Evolutionary conservation across 2,797 vertebrate genomes (phyloP).

Genomic region (Halcyon smyrnensis): DNA sequence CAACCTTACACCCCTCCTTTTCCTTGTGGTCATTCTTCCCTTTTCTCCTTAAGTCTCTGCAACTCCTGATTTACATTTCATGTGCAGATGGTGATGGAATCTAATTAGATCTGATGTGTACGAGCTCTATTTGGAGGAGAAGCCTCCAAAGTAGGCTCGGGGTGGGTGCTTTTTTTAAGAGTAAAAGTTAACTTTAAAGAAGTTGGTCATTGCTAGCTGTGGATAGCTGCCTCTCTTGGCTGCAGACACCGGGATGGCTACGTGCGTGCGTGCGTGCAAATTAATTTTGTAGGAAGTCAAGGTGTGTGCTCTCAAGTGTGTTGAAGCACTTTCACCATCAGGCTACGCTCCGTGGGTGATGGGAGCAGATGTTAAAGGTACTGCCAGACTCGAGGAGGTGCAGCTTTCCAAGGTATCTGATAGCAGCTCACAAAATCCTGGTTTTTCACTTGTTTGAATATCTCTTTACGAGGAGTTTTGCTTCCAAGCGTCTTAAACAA

Average conservation of each 20-base stretch:
- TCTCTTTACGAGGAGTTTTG: conserved; percentile 48
- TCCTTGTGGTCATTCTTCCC: conserved; percentile 63
- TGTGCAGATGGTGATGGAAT: conserved; percentile 76
- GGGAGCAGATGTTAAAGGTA: neutral
- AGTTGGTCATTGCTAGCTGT: neutral
- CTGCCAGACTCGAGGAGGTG: neutral
- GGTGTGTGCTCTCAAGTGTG: neutral
- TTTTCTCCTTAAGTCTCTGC: conserved; percentile 59
- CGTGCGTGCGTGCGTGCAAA: rapidly evolving
- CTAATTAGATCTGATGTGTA: conserved; percentile 64
- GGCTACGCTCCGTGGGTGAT: neutral
- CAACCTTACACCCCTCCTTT: conserved; percentile 60
- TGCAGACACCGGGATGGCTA: neutral
- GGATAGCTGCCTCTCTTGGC: neutral
- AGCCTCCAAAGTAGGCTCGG: conserved; percentile 8
- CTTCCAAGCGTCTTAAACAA: conserved; percentile 66
- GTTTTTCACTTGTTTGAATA: conserved; percentile 20
- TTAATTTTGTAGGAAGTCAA: neutral
- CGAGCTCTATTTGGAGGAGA: conserved; percentile 9
- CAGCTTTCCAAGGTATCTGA: neutral
- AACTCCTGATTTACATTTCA: conserved; percentile 73
- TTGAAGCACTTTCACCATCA: neutral
- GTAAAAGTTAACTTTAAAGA: conserved; percentile 48
- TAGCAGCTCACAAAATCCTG: neutral
- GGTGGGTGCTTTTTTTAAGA: neutral